Evolutionary conservation across 2,113 vertebrate species (phyloP).

Genomic region (Aphyosemion australe): DNA sequence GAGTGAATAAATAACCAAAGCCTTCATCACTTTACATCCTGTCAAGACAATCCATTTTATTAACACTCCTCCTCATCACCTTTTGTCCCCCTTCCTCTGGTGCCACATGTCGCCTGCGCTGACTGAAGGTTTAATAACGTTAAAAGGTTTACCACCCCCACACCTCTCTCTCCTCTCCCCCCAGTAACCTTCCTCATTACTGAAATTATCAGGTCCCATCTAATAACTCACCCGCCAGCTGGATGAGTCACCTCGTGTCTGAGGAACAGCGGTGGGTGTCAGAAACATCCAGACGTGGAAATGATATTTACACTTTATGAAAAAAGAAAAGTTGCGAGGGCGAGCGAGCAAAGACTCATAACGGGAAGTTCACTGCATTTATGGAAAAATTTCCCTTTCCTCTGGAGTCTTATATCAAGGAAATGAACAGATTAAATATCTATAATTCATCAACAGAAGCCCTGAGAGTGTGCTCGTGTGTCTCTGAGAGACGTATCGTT

Average conservation of each 20-base stretch:
- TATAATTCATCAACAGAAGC: conserved; percentile 56
- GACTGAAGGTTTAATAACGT: conserved; percentile 70
- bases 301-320: neutral
- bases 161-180: conserved; percentile 35
- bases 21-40: conserved; percentile 57
- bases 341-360: conserved; percentile 1
- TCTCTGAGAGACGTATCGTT: conserved; percentile 61
- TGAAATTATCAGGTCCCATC: conserved; percentile 50
- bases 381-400: conserved; percentile 1
- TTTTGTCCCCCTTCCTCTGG: conserved; percentile 19
- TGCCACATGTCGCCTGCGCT: conserved; percentile 16
- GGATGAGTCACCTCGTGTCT: conserved; percentile 13
- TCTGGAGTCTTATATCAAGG: conserved; percentile 17
- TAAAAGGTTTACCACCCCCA: conserved; percentile 66
- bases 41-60: conserved; percentile 60
- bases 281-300: neutral
- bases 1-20: conserved; percentile 59
- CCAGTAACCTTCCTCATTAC: conserved; percentile 53
- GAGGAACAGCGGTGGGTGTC: conserved; percentile 11
- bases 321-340: neutral
- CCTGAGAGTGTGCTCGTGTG: conserved; percentile 14
- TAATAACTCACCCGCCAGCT: conserved; percentile 35
- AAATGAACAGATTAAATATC: conserved; percentile 43
- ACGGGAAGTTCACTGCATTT: conserved; percentile 1
- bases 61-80: conserved; percentile 42